Evolutionary conservation across 2,888 invertebrate species (phyloP), one percentile per base, ranked within the genome.

Genomic region (Arrhopalites spinosus): DNA sequence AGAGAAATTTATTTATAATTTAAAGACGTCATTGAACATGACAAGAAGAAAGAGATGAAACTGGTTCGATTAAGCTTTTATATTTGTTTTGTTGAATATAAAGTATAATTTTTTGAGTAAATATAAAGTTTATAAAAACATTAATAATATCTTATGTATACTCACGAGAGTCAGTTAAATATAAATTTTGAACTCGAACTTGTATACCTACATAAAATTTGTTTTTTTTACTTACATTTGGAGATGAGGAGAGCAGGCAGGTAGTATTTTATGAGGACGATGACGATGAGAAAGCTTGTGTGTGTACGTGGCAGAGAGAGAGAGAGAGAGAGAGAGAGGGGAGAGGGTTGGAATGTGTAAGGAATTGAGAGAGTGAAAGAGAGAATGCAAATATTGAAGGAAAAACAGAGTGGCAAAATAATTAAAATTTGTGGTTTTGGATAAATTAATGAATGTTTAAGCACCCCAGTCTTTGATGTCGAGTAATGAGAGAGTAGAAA

Each of bases 391-490:
- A 76, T 76, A 78, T 72, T 72, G 72, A 72, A 72, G 72, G 72
- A 72, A 72, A 53, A 72, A 72, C 75, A 75, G 53, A 63, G 75
- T 68, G 67, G 73, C 69, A 73, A 79, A 79, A 81, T 81, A 81
- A 81, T 81, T 81, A 81, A 81, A 79, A 81, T 78, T 79, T 81
- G 81, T 79, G 81, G 81, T 78, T 81, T 81, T 79, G 76, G 78
- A 73, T 75, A 78, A 79, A 80, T 80, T 80, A 80, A 80, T 80
- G 80, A 78, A 80, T 77, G 78, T 77, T 78, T 78, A 80, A 78
- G 75, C 76, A 76, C 72, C 66, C 73, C 61, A 47, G 69, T 61
- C 70, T 71, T 68, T 76, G 73, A 76, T 72, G 73, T 73, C 73
- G 73, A 76, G 72, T 68, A 76, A 76, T 73, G 76, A 76, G 76